phyloP scores from a whole-genome alignment of 2,113 vertebrate species.

The Limanda limanda region DNA sequence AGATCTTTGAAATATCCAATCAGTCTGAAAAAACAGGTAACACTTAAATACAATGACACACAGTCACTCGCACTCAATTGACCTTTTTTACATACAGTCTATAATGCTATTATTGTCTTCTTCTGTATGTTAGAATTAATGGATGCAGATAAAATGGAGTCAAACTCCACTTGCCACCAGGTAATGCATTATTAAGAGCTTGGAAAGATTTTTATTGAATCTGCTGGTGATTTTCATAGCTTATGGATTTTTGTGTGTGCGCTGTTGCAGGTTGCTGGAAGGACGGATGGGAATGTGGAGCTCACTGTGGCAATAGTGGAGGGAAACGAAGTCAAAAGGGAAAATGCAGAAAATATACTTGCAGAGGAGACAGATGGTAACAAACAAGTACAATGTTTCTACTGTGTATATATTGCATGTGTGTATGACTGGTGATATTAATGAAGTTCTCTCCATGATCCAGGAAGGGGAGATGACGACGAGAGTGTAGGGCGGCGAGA shows the following conservation, averaged over 20 bases:
- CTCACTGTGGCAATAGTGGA: constrained; percentile 76
- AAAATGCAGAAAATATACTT: constrained; percentile 67
- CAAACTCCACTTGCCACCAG: constrained; percentile 84
- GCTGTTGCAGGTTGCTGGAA: constrained; percentile 78
- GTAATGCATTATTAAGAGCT: constrained; percentile 64
- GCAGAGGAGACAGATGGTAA: constrained; percentile 61
- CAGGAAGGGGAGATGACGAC: constrained; percentile 86
- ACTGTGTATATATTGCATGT: background rate
- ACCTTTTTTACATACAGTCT: background rate
- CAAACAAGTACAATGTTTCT: background rate
- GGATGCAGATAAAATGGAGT: constrained; percentile 89
- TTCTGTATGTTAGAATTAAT: constrained; percentile 73
- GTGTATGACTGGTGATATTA: background rate
- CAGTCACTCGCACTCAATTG: background rate
- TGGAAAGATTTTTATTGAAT: background rate
- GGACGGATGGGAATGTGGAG: constrained; percentile 79
- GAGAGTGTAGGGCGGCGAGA: constrained; percentile 84
- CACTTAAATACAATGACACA: background rate
- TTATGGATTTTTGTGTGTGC: constrained; percentile 15
- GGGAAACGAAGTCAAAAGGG: constrained; percentile 78
- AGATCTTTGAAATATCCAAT: constrained; percentile 85
- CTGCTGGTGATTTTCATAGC: background rate
- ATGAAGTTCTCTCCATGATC: background rate
- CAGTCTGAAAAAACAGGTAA: constrained; percentile 88
- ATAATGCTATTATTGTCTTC: background rate